These are phyloP conservation scores for Tachina lurida DNA, from an alignment of 2,888 invertebrate genomes.

Conservation along the genomic window DNA sequence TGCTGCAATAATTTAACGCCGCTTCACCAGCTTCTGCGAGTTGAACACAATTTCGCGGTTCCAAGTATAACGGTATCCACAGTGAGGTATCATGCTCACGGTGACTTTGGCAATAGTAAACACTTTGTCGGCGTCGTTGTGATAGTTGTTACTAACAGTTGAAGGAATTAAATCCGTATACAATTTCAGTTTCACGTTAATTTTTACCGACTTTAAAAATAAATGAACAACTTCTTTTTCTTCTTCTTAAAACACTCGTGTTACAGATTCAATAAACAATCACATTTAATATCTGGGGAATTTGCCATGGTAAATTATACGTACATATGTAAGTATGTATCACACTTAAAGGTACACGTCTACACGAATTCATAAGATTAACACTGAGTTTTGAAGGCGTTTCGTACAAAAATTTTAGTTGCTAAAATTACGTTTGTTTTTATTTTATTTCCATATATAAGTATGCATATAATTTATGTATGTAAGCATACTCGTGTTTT, in stretches of 20 bases:
- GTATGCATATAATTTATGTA: neutral
- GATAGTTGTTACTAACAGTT: slow-evolving; percentile 46
- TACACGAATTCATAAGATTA: slow-evolving; percentile 45
- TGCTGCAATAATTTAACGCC: slow-evolving; percentile 87
- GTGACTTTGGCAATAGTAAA: slow-evolving; percentile 76
- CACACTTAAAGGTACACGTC: slow-evolving; percentile 18
- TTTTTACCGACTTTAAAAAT: neutral
- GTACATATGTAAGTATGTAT: too few species aligned
- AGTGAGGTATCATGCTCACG: slow-evolving; percentile 84
- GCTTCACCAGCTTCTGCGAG: slow-evolving; percentile 95
- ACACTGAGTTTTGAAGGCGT: slow-evolving; percentile 27
- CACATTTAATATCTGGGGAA: slow-evolving; percentile 61
- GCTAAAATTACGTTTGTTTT: slow-evolving; percentile 1
- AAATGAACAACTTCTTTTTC: slow-evolving; percentile 2
- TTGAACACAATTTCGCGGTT: slow-evolving; percentile 96
- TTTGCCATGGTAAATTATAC: slow-evolving; percentile 15
- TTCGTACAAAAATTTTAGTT: slow-evolving; percentile 27
- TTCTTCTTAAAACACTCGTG: neutral
- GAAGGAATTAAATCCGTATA: slow-evolving; percentile 40
- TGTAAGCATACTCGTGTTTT: neutral
- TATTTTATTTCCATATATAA: slow-evolving; percentile 8
- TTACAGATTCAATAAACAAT: neutral
- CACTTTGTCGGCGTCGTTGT: slow-evolving; percentile 69
- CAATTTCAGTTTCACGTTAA: slow-evolving; percentile 62
- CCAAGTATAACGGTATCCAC: slow-evolving; percentile 95